A percentile compares a stretch with the other conserved stretches of the same genome.
Conservation (phyloP, 2,113 vertebrate species). For the Pionites leucogaster region DNA sequence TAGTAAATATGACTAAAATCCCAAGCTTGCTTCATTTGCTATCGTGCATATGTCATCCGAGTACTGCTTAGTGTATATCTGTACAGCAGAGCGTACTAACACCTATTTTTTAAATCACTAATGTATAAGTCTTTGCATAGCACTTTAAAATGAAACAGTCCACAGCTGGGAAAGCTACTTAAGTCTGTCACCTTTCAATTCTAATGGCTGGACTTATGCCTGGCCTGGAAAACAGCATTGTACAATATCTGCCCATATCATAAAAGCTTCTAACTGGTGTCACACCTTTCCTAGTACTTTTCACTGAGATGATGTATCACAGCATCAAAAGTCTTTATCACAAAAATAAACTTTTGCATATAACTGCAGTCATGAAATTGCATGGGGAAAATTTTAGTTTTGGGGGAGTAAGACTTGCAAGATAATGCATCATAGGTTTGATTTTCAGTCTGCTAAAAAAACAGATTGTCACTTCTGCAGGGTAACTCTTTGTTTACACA, state of each 20-base stretch:
- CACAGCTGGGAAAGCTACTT: not conserved
- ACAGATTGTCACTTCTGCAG: not conserved
- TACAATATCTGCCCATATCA: not conserved
- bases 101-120: not conserved
- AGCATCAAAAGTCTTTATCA: not conserved
- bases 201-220: not conserved
- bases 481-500: not conserved
- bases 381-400: not conserved
- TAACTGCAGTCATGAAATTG: not conserved
- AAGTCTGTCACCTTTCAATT: not conserved
- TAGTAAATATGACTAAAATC: constrained; percentile 17
- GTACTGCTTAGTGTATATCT: not conserved
- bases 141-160: not conserved
- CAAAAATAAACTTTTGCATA: not conserved
- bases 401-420: not conserved
- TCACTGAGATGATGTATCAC: not conserved
- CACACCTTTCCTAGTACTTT: not conserved
- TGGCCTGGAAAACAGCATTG: not conserved
- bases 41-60: not conserved
- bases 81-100: not conserved
- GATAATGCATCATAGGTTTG: not conserved
- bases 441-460: not conserved
- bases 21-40: not conserved
- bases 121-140: not conserved
- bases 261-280: not conserved